Evolutionary conservation across 2,888 invertebrate genomes (phyloP), one percentile per base, ranked within the genome.

Genomic region (Boloria selene): DNA sequence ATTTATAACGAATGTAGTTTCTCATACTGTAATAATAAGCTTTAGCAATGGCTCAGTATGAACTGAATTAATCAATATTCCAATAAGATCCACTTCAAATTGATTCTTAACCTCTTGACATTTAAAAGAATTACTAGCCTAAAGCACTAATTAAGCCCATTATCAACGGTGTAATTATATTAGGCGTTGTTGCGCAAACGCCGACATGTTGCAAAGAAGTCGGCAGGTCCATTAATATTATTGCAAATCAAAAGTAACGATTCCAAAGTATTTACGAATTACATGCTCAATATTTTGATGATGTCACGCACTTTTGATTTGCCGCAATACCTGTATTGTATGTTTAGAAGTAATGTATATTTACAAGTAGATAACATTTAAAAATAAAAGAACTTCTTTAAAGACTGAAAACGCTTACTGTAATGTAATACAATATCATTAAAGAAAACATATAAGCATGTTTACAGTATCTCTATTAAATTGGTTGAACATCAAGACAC

Each of bases 131-230:
- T 67, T 67, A 63, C 44, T 70, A 62, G 71, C 72, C 73, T 59
- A 69, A 62, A 71, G 72, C 69, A 65, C 65, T 72, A 71, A 70
- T 73, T 64, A 69, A 72, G 64, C 55, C 68, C 67, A 71, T 71
- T 72, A 73, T 72, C 67, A 61, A 60, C 52, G 65, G 69, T 73
- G 68, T 73, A 73, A 74, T 73, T 71, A 74, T 72, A 70, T 69
- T 58, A 64, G 59, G 61, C 72, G 61, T 47, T n/a, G 65, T 70
- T 70, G 31, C 59, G 56, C 55, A 70, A 70, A 60, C 60, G 42
- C 26, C 13, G 50, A 55, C 26, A 18, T 64, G 59, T 67, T 67
- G 65, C 55, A 18, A 63, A 62, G 62, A 65, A 64, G 7, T 69
- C 63, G 58, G 58, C 26, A 44, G 62, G 53, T 64, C 64, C 64